These are phyloP conservation scores for Lasioglossum villosulum DNA, from an alignment of 2,888 invertebrate genomes.

Conservation along the genomic window DNA sequence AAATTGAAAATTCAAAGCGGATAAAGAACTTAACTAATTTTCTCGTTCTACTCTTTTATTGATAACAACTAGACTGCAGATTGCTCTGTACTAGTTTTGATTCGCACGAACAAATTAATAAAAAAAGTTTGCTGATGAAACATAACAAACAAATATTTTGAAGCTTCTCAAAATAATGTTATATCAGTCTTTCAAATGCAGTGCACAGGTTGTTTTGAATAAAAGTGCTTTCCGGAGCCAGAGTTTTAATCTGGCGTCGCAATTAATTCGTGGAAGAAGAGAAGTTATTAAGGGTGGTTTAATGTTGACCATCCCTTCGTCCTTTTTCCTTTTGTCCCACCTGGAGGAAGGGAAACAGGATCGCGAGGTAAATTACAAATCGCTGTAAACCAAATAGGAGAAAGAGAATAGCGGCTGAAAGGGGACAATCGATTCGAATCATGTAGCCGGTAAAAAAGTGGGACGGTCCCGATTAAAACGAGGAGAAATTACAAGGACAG, in stretches of 20 bases:
- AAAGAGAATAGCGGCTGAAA: neutral
- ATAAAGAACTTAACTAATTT: neutral
- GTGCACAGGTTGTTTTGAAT: neutral
- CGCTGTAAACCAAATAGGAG: neutral
- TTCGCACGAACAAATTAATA: too few species aligned
- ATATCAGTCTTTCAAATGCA: too few species aligned
- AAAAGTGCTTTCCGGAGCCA: neutral
- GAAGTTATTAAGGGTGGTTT: neutral
- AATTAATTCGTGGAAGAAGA: neutral
- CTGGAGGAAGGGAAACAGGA: neutral
- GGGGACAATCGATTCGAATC: constrained; percentile 1
- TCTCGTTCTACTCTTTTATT: neutral
- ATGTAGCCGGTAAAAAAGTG: constrained; percentile 20
- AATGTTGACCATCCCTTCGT: neutral
- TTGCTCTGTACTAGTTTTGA: neutral
- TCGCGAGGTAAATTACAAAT: neutral
- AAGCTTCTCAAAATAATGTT: too few species aligned
- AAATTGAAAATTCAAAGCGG: neutral
- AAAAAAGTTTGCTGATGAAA: too few species aligned
- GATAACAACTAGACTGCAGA: neutral
- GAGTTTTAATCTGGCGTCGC: neutral
- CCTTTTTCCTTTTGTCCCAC: neutral
- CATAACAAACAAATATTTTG: too few species aligned
- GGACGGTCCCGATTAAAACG: constrained; percentile 45
- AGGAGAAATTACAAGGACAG: constrained; percentile 42